phyloP scores from a whole-genome alignment of 1,140 invertebrate genomes.

The Uloborus diversus region DNA sequence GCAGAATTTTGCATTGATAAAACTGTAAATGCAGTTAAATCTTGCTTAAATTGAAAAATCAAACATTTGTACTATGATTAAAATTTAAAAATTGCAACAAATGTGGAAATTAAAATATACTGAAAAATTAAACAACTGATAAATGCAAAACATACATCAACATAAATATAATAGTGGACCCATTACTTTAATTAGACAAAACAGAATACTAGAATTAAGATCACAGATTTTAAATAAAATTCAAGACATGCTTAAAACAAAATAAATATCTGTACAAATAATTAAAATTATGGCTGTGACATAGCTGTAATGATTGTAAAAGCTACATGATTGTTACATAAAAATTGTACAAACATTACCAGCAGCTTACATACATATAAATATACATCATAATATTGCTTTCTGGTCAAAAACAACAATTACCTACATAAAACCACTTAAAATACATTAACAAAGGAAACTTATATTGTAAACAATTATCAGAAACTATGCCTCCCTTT shows the following conservation, averaged over 20 bases:
- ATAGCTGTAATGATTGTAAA: neutral
- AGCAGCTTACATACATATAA: neutral
- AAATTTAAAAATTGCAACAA: too few relatives aligned
- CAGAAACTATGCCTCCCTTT: conserved; percentile 39
- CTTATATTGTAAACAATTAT: conserved; percentile 24
- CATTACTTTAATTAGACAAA: too few relatives aligned
- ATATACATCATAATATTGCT: neutral
- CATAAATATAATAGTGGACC: neutral
- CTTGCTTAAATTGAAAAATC: too few relatives aligned
- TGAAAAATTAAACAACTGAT: neutral
- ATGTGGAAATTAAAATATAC: neutral
- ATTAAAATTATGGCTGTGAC: neutral
- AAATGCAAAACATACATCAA: conserved; percentile 5
- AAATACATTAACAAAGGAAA: neutral
- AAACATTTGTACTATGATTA: too few relatives aligned
- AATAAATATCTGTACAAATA: neutral
- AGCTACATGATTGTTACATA: neutral
- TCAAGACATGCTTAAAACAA: neutral
- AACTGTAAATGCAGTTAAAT: too few relatives aligned
- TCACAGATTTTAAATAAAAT: conserved; percentile 16
- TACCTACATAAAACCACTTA: neutral
- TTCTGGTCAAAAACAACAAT: neutral
- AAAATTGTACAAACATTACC: neutral
- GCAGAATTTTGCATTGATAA: too few relatives aligned
- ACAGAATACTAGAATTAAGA: conserved; percentile 1